Percentiles rank a stretch among this genome's conserved stretches.
Evolutionary conservation across 1,140 invertebrate genomes (phyloP).

Genomic region (Megathymus violae): DNA sequence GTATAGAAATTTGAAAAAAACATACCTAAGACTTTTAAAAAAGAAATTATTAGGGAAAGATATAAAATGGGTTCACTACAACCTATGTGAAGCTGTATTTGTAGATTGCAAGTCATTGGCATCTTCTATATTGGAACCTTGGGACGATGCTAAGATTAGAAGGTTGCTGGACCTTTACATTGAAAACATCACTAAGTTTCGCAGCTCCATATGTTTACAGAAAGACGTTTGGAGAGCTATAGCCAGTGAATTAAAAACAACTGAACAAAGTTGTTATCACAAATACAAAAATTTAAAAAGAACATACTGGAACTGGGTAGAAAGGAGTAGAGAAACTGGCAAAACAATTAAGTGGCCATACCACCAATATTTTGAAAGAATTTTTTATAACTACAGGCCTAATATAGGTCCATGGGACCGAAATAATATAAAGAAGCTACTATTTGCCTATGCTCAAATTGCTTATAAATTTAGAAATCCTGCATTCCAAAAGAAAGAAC

Average conservation of each 20-base stretch:
- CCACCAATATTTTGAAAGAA: slow-evolving; percentile 71
- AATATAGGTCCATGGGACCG: slow-evolving; percentile 62
- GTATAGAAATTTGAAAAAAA: slow-evolving; percentile 66
- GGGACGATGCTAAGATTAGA: slow-evolving; percentile 68
- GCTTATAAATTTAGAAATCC: slow-evolving; percentile 70
- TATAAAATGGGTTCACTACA: slow-evolving; percentile 74
- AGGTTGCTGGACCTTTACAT: slow-evolving; percentile 65
- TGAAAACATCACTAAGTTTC: slow-evolving; percentile 68
- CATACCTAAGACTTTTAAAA: slow-evolving; percentile 68
- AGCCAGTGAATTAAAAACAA: slow-evolving; percentile 61
- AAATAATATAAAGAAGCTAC: slow-evolving; percentile 61
- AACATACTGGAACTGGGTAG: slow-evolving; percentile 72
- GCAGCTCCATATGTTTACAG: slow-evolving; percentile 55
- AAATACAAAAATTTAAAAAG: slow-evolving; percentile 78
- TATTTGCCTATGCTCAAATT: slow-evolving; percentile 65
- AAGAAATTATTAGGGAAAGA: slow-evolving; percentile 70
- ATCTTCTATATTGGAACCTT: slow-evolving; percentile 58
- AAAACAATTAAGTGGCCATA: slow-evolving; percentile 75
- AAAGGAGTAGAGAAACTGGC: slow-evolving; percentile 57
- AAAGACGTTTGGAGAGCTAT: slow-evolving; percentile 77
- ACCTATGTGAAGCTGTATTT: slow-evolving; percentile 69
- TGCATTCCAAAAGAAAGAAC: slow-evolving; percentile 71
- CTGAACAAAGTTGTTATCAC: slow-evolving; percentile 75
- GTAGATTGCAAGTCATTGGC: slow-evolving; percentile 66
- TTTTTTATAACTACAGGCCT: slow-evolving; percentile 72